A percentile compares a stretch with the other conserved stretches of the same genome.
phyloP scores from a whole-genome alignment of 2,888 invertebrate genomes.

The Ditylenchus weischeri region DNA sequence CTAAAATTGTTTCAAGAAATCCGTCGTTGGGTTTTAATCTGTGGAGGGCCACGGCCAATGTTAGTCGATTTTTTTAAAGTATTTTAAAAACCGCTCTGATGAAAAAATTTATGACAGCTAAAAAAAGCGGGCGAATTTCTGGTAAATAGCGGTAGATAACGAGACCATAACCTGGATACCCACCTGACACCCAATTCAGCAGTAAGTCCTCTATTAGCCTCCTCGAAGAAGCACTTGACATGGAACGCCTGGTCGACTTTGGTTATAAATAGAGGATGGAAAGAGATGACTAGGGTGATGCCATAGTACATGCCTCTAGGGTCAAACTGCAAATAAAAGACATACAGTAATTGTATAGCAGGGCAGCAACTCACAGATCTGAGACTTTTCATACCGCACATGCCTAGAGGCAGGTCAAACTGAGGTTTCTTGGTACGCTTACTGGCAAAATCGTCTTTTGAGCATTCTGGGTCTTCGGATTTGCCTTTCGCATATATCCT shows the following conservation, averaged over 20 bases:
- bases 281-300: constrained; percentile 57
- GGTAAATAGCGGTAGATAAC: too few species aligned
- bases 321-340: constrained; percentile 44
- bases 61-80: too few species aligned
- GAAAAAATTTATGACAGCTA: too few species aligned
- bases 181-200: constrained; percentile 59
- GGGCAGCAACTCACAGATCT: constrained; percentile 48
- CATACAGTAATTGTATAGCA: background rate
- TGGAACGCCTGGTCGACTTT: constrained; percentile 59
- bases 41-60: too few species aligned
- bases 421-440: constrained; percentile 55
- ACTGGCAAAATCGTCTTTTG: constrained; percentile 51
- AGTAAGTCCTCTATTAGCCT: constrained; percentile 56
- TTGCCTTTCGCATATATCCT: constrained; percentile 59
- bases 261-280: constrained; percentile 59
- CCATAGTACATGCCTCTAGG: constrained; percentile 60
- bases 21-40: too few species aligned
- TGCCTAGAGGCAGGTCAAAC: constrained; percentile 54
- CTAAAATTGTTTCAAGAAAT: too few species aligned
- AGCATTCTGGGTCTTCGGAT: constrained; percentile 53
- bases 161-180: background rate
- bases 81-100: too few species aligned
- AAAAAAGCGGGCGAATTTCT: too few species aligned
- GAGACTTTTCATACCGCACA: constrained; percentile 58
- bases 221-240: constrained; percentile 59